Base-by-base conservation (phyloP, 1,140 invertebrate genomes). In the Anoplolepis gracilipes region DNA sequence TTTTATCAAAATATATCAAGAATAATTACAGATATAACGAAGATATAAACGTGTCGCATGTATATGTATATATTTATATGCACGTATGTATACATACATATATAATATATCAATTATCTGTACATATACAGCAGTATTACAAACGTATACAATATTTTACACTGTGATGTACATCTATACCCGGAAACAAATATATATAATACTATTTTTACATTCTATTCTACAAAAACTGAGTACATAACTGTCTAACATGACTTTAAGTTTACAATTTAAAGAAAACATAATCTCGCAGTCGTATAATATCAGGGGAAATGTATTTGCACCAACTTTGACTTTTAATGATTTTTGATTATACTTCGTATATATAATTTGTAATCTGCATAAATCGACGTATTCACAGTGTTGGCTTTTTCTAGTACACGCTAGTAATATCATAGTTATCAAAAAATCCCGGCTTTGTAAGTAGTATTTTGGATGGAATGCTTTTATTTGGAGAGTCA, bases 81-180 rank as follows among this genome's bases (percentile, higher is more conserved):
- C 67, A 82, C 22, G 42, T 53, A 62, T 62, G n/a, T 64, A 42
- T 84, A 64, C 73, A 72, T 77, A 77, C 73, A 46, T 62, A 59
- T 76, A 53, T 62, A 36, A 62, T 62, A 64, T 89, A 73, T 77
- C 61, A 39, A 82, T 82, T 39, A 57, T 78, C 72, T 89, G 81
- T 90, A 90, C 88, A 90, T 85, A 70, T 67, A 82, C 81, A 85
- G 30, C 81, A 77, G 70, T 84, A 77, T 86, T 64, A 59, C 77
- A 86, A 72, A 88, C 59, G 78, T 81, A 73, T 62, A 87, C 84
- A 90, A 89, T 90, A 90, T 89, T 72, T 89, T 90, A 90, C 89
- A 90, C 59, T 78, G 89, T 89, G 75, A 87, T 89, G 79, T 90
- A 89, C 85, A 89, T 89, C 72, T 73, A 22, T 89, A 75, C 39